Conservation (phyloP, 2,113 vertebrate genomes). For the Fulica atra region DNA sequence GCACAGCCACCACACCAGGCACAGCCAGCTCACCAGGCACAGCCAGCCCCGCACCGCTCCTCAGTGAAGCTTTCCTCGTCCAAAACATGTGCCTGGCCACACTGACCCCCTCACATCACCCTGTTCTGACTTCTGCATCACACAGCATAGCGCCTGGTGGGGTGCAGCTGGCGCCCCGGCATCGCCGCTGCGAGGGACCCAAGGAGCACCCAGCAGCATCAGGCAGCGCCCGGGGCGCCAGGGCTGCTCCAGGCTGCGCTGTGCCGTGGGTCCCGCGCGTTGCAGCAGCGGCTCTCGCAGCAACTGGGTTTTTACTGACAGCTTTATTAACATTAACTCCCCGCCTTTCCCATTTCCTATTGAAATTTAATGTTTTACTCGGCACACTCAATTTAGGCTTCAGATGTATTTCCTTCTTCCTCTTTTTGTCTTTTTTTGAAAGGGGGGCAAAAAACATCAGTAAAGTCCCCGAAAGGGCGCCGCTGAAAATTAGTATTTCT, state of each 20-base stretch:
- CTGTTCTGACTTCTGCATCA: no score
- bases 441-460: slow-evolving; percentile 51
- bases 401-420: slow-evolving; percentile 55
- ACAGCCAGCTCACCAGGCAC: no score
- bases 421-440: slow-evolving; percentile 54
- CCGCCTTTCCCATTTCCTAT: slow-evolving; percentile 51
- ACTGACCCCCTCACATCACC: neutral
- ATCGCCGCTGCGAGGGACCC: rapidly evolving
- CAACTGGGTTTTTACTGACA: neutral
- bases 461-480: slow-evolving; percentile 58
- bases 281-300: neutral
- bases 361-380: slow-evolving; percentile 58
- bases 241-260: rapidly evolving
- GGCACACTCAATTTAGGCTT: slow-evolving; percentile 63
- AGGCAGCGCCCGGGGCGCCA: neutral
- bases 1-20: no score
- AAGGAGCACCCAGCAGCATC: no score
- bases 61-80: no score
- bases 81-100: rapidly evolving
- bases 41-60: rapidly evolving
- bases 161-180: rapidly evolving
- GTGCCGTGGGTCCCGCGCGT: neutral
- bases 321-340: slow-evolving; percentile 52
- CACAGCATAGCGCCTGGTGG: rapidly evolving
- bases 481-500: slow-evolving; percentile 73